Percentiles rank a stretch among this genome's conserved stretches.
Evolutionary conservation across 2,113 vertebrate species (phyloP).

Genomic region (Urocynchramus pylzowi): DNA sequence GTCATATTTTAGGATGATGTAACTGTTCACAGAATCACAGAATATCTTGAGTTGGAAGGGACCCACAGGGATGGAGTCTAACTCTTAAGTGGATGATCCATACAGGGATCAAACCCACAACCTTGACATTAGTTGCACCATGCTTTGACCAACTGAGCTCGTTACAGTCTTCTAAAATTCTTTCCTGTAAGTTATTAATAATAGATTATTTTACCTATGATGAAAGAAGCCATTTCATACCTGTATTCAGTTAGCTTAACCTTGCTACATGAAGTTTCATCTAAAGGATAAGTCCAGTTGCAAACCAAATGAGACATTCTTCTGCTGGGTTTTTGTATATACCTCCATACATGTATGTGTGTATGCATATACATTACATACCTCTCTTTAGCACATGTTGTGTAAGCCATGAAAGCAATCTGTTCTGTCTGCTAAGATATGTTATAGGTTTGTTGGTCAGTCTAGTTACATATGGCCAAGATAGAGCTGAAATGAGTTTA

Average conservation of each 20-base stretch:
- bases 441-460: neutral
- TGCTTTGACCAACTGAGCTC: neutral
- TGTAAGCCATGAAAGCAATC: neutral
- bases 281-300: neutral
- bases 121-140: neutral
- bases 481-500: neutral
- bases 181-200: neutral
- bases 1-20: neutral
- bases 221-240: neutral
- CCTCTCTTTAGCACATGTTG: neutral
- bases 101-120: neutral
- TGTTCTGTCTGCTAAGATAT: neutral
- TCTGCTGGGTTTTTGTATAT: neutral
- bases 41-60: neutral
- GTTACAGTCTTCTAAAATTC: neutral
- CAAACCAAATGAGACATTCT: neutral
- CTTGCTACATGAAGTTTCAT: neutral
- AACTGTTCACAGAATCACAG: neutral
- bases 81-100: neutral
- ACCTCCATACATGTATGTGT: neutral
- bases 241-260: neutral
- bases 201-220: neutral
- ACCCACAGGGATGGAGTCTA: neutral
- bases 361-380: neutral
- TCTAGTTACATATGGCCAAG: neutral